Percentiles rank a stretch among this genome's conserved stretches.
Evolutionary conservation across 2,797 vertebrate species (phyloP).

Genomic region (Peromyscus eremicus): DNA sequence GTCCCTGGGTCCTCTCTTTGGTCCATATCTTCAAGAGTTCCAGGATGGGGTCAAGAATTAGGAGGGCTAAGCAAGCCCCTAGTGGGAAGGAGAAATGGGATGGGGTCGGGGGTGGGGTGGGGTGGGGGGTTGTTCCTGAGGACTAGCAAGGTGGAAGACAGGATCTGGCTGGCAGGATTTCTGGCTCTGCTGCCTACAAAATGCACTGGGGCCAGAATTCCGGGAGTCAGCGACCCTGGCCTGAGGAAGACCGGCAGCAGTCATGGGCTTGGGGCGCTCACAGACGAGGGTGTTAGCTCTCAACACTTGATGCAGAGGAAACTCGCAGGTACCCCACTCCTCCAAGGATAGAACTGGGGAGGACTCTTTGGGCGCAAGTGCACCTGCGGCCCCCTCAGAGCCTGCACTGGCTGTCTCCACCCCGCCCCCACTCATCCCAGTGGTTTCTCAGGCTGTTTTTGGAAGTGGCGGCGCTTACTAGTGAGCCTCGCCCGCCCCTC

Average conservation of each 20-base stretch:
- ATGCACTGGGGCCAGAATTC: background rate
- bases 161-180: background rate
- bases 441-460: conserved; percentile 26
- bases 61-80: too few species aligned
- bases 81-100: rapidly evolving
- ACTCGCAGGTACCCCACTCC: too few species aligned
- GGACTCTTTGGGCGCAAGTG: background rate
- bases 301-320: background rate
- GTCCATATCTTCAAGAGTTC: too few species aligned
- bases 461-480: conserved; percentile 15
- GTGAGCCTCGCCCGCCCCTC: background rate
- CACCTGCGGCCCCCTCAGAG: background rate
- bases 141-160: background rate
- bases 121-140: too few species aligned
- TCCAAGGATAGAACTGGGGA: background rate
- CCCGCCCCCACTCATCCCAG: background rate
- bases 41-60: background rate
- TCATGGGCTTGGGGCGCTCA: too few species aligned
- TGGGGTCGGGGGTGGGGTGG: too few species aligned
- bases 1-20: background rate
- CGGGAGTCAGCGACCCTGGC: background rate
- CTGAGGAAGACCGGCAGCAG: background rate
- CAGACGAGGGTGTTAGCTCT: background rate
- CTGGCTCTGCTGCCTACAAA: background rate
- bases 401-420: background rate